Evolutionary conservation across 2,888 invertebrate genomes (phyloP), one percentile per base, ranked within the genome.

Genomic region (Portevinia maculata): DNA sequence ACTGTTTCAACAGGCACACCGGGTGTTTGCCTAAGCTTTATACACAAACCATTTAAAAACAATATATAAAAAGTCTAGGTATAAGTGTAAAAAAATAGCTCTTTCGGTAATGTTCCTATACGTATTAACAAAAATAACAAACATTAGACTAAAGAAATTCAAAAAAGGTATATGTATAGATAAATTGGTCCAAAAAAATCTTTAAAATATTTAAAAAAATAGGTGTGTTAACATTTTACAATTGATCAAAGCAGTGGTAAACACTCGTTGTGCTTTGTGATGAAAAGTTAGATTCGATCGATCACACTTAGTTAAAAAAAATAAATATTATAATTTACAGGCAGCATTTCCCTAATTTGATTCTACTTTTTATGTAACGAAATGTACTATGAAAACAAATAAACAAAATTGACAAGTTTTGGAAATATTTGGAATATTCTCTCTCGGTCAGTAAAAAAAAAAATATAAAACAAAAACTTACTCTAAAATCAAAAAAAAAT

Each of bases 31-130:
- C 52, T 53, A 59, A 70, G 71, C 19, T 65, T 41, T 41, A 46
- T 30, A 64, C 32, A 52, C 48, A 70, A 70, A 52, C 65, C 62
- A 73, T 73, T 76, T 60, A 41, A 74, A 85, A 85, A 60, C 57
- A 69, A 78, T 69, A 75, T 70, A 78, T 85, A 85, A 85, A 67
- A 79, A 75, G 84, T 87, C 86, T 89, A 89, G 89, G 81, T 88
- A 69, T 89, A 89, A 89, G 88, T 88, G 88, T 88, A 88, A 88
- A 89, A n/a, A 85, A 87, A 78, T 60, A 88, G 84, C 79, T 86
- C 84, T 90, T 89, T 89, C 89, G 89, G 89, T 89, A 89, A 89
- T 89, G 89, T 89, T 89, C 89, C 89, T 89, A 89, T 88, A 88
- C 88, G 87, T 87, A 87, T 86, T 85, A 86, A 85, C 84, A 81